Base-by-base conservation (phyloP, 1,140 invertebrate genomes). In the Dryas iulia region DNA sequence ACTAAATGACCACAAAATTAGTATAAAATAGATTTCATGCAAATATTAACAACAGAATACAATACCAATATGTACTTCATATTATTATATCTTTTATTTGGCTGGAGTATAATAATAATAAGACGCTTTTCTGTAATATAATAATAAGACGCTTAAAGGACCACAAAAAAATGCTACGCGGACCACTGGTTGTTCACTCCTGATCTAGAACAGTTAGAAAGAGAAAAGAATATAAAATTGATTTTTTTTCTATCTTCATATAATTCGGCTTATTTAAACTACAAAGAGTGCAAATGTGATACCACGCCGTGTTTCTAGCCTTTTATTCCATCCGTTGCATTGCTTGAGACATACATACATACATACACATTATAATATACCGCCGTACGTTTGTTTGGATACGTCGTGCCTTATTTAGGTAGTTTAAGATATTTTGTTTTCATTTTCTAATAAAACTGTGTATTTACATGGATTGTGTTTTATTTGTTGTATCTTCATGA, bases 321-420 rank as follows among this genome's bases (percentile, higher is more conserved):
- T 70, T 33, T 67, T 56, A 64, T 66, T 69, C 66, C 64, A 74
- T 70, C 65, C 64, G 59, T 73, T 73, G 71, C 71, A 39, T 71
- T 66, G 79, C 74, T 77, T 67, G 26, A 74, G 66, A 78, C 39
- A 7, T 39, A 39, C 35, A 39, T 39, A n/a, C 3, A 35, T 35
- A 35, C 33, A 5, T 35, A 47, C 10, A 47, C 64, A 73, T n/a
- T n/a, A n/a, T n/a, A n/a, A n/a, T 78, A 60, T 72, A 69, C 74
- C 66, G 71, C 74, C 69, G 71, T 72, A 58, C 79, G 73, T 82
- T 79, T 79, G 66, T 77, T 85, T 84, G 73, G 76, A 88, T 82
- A 84, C 84, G 79, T 89, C 79, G 88, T 91, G 88, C 88, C 88
- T 91, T 90, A 90, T 90, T 81, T 87, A 89, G 83, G 81, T 89